Base-by-base conservation (phyloP, 2,113 vertebrate species). In the Urocynchramus pylzowi region DNA sequence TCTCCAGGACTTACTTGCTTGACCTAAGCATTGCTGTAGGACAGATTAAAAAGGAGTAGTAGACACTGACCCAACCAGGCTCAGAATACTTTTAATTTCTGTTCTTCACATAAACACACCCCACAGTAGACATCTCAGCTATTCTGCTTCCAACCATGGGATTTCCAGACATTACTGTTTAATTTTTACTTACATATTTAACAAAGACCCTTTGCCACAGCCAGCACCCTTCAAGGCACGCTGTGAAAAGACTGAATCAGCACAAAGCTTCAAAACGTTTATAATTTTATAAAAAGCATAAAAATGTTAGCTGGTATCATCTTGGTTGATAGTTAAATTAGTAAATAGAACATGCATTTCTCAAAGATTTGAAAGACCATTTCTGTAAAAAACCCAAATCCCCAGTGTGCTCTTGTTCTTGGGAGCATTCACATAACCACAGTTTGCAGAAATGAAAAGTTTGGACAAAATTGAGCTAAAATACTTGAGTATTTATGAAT, bases 351-450 rank as follows among this genome's bases (percentile, higher is more conserved):
- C 10, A 63, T 4, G 8, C 11, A 49, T 49, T 76, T 91, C 61
- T 53, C 10, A 60, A 54, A 39, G 1, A 1, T 41, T 87, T 84
- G 15, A 26, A 71, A 71, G n/a, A n/a, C 2, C 3, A 11, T 56
- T 87, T 78, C 28, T 75, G 44, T 27, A 74, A 68, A 78, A 90
- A 18, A 10, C 30, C n/a, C 22, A 65, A 18, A 56, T 49, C 35
- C 30, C 53, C 24, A 7, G 3, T 13, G 4, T 13, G 87, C 8
- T 27, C 53, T 56, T 56, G 26, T 37, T 91, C 63, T 83, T 69
- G 60, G 94, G 91, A 95, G 84, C 67, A 87, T 83, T 93, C 90
- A 88, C 87, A 91, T 63, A 86, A 91, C 78, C 84, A 79, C 13
- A 50, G 15, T 59, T 80, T 20, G 26, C n/a, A 83, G 33, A 90